Evolutionary conservation across 2,888 invertebrate genomes (phyloP).

Genomic region (Coenonympha arcania): DNA sequence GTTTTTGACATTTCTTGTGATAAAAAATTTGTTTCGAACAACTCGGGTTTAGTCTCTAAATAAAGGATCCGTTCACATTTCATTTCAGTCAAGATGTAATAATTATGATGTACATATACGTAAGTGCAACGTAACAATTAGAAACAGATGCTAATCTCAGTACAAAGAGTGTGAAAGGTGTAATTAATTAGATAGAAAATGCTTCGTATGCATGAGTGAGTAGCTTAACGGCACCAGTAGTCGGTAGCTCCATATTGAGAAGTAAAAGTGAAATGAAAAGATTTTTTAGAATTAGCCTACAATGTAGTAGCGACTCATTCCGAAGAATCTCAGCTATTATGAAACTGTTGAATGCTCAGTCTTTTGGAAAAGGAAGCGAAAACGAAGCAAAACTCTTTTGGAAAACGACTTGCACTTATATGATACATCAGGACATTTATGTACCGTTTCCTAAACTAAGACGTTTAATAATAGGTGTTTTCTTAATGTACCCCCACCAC

Average conservation of each 20-base stretch:
- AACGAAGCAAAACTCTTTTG: too few species aligned
- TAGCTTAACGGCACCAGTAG: slow-evolving; percentile 5
- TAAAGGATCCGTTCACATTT: too few species aligned
- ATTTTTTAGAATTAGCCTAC: background rate
- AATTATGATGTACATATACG: background rate
- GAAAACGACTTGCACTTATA: too few species aligned
- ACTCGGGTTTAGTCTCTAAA: too few species aligned
- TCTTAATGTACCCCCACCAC: too few species aligned
- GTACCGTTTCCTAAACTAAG: too few species aligned
- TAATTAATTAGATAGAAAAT: slow-evolving; percentile 20
- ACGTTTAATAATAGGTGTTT: too few species aligned
- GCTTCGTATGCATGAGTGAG: slow-evolving; percentile 17
- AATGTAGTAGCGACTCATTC: background rate
- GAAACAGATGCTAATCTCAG: slow-evolving; percentile 3
- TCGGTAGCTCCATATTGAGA: slow-evolving; percentile 12
- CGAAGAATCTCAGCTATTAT: background rate
- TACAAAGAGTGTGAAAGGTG: slow-evolving; percentile 12
- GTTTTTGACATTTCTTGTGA: too few species aligned
- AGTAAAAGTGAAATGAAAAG: slow-evolving; percentile 20
- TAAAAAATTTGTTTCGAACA: too few species aligned
- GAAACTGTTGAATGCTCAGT: background rate
- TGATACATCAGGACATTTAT: too few species aligned
- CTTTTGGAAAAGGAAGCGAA: too few species aligned
- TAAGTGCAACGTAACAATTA: slow-evolving; percentile 2
- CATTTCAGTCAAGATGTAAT: too few species aligned